Percentiles rank a stretch among this genome's conserved stretches.
These are phyloP conservation scores for Solenopsis fugax DNA, from an alignment of 1,140 invertebrate genomes.

Conservation along the genomic window DNA sequence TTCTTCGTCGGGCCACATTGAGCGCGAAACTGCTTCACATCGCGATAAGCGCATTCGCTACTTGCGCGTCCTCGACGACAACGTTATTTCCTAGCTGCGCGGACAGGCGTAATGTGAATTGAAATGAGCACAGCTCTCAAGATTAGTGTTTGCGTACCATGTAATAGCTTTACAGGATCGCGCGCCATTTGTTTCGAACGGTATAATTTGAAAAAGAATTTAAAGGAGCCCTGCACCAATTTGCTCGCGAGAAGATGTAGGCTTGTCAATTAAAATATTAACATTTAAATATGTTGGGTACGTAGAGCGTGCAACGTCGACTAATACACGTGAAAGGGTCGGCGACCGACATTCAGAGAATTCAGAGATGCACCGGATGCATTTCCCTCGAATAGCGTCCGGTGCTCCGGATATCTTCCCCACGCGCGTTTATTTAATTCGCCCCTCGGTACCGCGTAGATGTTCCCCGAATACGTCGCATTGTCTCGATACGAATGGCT, in stretches of 20 bases:
- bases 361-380: constrained; percentile 35
- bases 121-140: constrained; percentile 9
- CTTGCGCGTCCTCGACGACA: not conserved
- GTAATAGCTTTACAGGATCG: not conserved
- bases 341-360: constrained; percentile 13
- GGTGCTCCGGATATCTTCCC: constrained; percentile 29
- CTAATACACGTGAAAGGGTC: constrained; percentile 9
- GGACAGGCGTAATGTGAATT: constrained; percentile 5
- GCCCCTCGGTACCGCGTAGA: constrained; percentile 45
- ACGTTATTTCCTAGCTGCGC: not conserved
- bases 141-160: constrained; percentile 1
- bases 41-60: constrained; percentile 22
- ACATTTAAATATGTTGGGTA: constrained; percentile 34
- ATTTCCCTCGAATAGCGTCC: constrained; percentile 55
- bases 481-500: constrained; percentile 65
- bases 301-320: not conserved
- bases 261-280: constrained; percentile 35
- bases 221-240: not conserved
- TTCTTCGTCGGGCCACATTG: constrained; percentile 58
- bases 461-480: constrained; percentile 41
- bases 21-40: constrained; percentile 41
- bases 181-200: not conserved
- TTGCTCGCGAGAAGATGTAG: not conserved
- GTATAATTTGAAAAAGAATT: not conserved
- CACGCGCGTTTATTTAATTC: constrained; percentile 68